Conservation (phyloP, 2,797 vertebrate genomes). For the Pantherophis alleghaniensis region DNA sequence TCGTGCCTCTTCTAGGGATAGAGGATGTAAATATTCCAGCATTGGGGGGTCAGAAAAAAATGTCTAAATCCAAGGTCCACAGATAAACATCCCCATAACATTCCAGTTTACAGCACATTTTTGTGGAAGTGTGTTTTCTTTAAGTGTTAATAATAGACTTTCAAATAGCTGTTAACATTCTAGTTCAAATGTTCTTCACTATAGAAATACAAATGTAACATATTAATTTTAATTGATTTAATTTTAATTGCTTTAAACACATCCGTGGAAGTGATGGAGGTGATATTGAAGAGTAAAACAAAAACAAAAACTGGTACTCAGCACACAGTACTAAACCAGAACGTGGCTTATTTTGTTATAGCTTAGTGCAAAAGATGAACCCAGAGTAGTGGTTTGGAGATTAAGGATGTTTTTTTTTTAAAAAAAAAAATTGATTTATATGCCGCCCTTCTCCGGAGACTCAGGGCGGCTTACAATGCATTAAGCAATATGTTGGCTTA, state of each 20-base stretch:
- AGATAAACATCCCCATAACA: fast-evolving
- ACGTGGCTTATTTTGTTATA: not conserved
- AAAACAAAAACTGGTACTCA: not conserved
- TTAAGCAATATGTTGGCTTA: not conserved
- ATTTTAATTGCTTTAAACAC: not conserved
- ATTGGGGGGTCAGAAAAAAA: not conserved
- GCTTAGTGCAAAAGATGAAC: not conserved
- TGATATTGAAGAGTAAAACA: not conserved
- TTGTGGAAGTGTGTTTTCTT: not conserved
- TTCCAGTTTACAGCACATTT: not conserved
- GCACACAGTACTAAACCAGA: not conserved
- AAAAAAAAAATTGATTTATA: too few relatives aligned
- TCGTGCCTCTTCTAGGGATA: not conserved
- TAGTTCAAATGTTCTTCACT: not conserved
- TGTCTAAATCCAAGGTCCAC: not conserved
- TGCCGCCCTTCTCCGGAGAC: too few relatives aligned
- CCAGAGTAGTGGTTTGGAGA: not conserved
- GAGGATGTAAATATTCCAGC: not conserved
- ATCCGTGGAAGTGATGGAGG: not conserved
- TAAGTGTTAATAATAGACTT: not conserved
- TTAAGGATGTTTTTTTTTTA: not conserved
- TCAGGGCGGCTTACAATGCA: too few relatives aligned
- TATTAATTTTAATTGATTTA: not conserved
- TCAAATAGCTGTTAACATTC: not conserved
- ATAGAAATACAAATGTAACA: not conserved